Conservation (phyloP, 2,113 vertebrate species). For the Cyprinodon variegatus region DNA sequence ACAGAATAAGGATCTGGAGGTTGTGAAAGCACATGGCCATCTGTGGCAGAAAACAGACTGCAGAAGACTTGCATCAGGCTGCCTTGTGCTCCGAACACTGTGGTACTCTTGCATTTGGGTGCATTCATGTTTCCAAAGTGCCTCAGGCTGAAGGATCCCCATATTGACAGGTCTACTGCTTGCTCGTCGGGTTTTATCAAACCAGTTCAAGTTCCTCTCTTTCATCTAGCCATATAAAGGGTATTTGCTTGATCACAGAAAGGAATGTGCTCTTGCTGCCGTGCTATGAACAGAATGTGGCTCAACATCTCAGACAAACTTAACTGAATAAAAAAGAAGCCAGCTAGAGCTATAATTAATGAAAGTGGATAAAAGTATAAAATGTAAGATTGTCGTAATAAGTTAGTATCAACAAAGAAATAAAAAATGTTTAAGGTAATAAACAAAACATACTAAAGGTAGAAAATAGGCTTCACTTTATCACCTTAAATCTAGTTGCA, state of each 20-base stretch:
- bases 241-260: conserved; percentile 51
- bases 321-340: conserved; percentile 9
- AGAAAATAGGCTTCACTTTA: not conserved
- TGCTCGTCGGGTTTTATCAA: conserved; percentile 57
- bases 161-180: conserved; percentile 49
- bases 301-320: conserved; percentile 22
- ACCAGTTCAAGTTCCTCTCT: conserved; percentile 58
- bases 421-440: not conserved
- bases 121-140: conserved; percentile 57
- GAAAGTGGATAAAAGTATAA: conserved; percentile 11
- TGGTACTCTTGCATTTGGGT: conserved; percentile 38
- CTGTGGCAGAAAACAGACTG: conserved; percentile 27
- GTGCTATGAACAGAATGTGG: conserved; percentile 28
- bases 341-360: conserved; percentile 31
- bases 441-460: not conserved
- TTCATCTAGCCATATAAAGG: conserved; percentile 57
- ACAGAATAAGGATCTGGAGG: conserved; percentile 30
- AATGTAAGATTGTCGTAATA: conserved; percentile 27
- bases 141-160: conserved; percentile 58
- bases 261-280: conserved; percentile 37
- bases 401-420: not conserved
- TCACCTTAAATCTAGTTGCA: not conserved
- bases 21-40: conserved; percentile 41
- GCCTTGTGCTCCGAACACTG: conserved; percentile 48
- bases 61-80: conserved; percentile 56